Base-by-base conservation (phyloP, 2,888 invertebrate species). In the Xestia c-nigrum region DNA sequence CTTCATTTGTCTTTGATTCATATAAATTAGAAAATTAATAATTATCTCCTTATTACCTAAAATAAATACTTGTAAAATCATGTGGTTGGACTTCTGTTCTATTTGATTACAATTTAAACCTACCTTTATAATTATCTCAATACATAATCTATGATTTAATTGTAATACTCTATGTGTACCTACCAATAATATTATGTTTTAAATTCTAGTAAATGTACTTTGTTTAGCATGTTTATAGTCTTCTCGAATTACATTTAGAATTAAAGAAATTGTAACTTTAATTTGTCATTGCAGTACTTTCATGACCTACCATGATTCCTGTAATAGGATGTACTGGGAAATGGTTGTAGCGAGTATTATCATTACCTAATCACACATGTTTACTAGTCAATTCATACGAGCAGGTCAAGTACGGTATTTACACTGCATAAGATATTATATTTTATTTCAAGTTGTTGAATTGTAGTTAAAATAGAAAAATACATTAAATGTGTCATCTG, bases 321-420 rank as follows among this genome's bases (percentile, higher is more conserved):
- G 72, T 77, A 76, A 74, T 82, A 87, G 76, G 72, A 82, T 75
- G 50, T 77, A 78, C 69, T 83, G 67, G 70, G 72, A 76, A 61
- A 69, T 64, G 67, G 72, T 73, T 46, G 69, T 77, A 83, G 66
- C 43, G 74, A 87, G 75, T 78, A 68, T 79, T 77, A 80, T 78
- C 76, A 81, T 84, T 78, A 85, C 76, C 55, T 78, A 83, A 89
- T 88, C 87, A 90, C 89, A 87, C 89, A 87, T 82, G 85, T 89
- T 84, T 89, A 89, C 92, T 93, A 94, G 94, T 93, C 92, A 92
- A 91, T 87, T 88, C 87, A 86, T 82, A 76, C 65, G 80, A 86
- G 82, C 88, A 87, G 85, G 84, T 86, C 83, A 85, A 85, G 88
- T 91, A 90, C 90, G 89, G 89, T 90, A 88, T 89, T 90, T 88